Evolutionary conservation across 2,888 invertebrate species (phyloP).

Genomic region (Smittia aterrima): DNA sequence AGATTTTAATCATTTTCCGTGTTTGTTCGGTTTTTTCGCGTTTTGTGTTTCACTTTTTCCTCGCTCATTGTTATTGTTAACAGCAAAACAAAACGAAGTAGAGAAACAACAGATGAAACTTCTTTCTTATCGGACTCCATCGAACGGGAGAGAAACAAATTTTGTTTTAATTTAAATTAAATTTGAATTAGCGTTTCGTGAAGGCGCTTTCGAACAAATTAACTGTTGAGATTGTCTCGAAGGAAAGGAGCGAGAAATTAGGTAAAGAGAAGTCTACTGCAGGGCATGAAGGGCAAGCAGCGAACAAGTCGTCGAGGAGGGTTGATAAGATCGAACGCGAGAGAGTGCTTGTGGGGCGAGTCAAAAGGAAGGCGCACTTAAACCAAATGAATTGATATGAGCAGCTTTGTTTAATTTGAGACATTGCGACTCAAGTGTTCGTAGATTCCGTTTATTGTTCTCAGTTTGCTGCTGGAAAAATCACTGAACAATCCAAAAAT

Average conservation of each 20-base stretch:
- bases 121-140: background rate
- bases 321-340: background rate
- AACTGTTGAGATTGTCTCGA: background rate
- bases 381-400: too few relatives aligned
- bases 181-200: constrained; percentile 31
- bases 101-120: background rate
- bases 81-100: background rate
- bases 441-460: too few relatives aligned
- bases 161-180: constrained; percentile 29
- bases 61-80: background rate
- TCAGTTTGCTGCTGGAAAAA: too few relatives aligned
- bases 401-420: too few relatives aligned
- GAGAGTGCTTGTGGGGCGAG: too few relatives aligned
- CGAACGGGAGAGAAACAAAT: background rate
- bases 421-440: too few relatives aligned
- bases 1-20: constrained; percentile 6
- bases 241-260: background rate
- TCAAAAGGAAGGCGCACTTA: too few relatives aligned
- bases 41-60: background rate
- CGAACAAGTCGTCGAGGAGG: background rate
- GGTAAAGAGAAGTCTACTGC: background rate
- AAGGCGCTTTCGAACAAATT: constrained; percentile 36
- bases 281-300: background rate
- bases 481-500: background rate
- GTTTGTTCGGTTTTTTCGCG: background rate